These are phyloP conservation scores for Formicarius rufipectus DNA, from an alignment of 2,113 vertebrate genomes.

Conservation along the genomic window DNA sequence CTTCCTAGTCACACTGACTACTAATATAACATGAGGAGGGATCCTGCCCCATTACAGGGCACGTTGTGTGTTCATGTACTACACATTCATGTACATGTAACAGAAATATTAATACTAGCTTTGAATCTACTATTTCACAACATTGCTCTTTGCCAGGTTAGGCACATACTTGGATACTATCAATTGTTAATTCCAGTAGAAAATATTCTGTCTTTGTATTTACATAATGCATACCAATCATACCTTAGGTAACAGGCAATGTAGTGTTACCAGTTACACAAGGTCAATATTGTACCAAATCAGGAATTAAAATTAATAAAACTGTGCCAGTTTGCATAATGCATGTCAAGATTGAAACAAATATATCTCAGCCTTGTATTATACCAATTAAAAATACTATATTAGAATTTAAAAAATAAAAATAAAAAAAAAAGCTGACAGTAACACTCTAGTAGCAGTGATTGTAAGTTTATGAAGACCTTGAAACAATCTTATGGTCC, in stretches of 20 bases:
- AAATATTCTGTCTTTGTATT: slow-evolving; percentile 23
- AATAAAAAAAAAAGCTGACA: not conserved
- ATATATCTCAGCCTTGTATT: not conserved
- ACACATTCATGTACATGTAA: not conserved
- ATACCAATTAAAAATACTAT: not conserved
- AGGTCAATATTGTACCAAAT: not conserved
- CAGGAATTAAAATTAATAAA: not conserved
- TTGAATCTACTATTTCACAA: not conserved
- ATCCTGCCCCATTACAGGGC: not conserved
- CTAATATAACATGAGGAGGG: not conserved
- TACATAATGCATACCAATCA: slow-evolving; percentile 11
- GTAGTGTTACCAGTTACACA: not conserved
- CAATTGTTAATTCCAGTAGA: not conserved
- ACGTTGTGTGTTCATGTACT: not conserved
- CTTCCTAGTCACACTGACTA: not conserved
- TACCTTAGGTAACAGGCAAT: not conserved
- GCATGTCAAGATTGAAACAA: not conserved
- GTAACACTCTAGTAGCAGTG: not conserved
- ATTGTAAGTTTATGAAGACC: not conserved
- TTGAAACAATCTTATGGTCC: not conserved
- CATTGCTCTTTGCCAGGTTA: not conserved
- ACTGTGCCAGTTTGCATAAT: not conserved
- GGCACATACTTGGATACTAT: not conserved
- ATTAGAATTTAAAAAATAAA: not conserved
- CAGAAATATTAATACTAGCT: not conserved